Conservation (phyloP, 2,113 vertebrate genomes). For the Collichthys lucidus region DNA sequence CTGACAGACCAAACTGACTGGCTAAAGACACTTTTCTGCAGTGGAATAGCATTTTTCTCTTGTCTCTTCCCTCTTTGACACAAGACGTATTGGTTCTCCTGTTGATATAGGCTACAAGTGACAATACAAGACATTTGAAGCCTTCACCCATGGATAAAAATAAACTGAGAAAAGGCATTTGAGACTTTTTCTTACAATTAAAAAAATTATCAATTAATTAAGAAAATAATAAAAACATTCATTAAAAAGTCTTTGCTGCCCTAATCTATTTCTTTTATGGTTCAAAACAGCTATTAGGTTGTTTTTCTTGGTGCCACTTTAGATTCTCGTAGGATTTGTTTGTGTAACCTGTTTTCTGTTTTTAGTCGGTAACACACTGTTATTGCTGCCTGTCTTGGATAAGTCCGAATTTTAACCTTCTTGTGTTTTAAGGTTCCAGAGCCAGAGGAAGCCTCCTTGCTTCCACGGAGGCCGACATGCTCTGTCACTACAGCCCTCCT, state of each 20-base stretch:
- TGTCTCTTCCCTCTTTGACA: neutral
- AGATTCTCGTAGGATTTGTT: neutral
- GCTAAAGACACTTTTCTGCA: neutral
- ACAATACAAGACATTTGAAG: too few species aligned
- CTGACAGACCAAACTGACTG: neutral
- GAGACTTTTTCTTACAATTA: neutral
- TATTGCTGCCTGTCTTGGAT: too few species aligned
- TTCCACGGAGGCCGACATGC: conserved; percentile 70
- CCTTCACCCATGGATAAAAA: too few species aligned
- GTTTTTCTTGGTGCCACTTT: neutral
- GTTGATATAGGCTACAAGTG: neutral
- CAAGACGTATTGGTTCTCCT: neutral
- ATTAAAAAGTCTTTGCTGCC: neutral
- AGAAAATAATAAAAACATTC: neutral
- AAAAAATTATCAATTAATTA: neutral
- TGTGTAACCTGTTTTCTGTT: neutral
- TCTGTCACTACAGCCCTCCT: conserved; percentile 76
- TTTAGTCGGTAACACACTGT: neutral
- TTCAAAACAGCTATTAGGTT: neutral
- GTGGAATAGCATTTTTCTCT: neutral
- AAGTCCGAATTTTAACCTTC: neutral
- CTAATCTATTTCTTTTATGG: neutral
- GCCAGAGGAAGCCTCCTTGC: conserved; percentile 70
- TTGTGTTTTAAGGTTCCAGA: conserved; percentile 57
- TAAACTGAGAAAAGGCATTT: too few species aligned